phyloP scores from a whole-genome alignment of 35 echinoderm and acorn worm species.

The Apostichopus parvimensis region DNA sequence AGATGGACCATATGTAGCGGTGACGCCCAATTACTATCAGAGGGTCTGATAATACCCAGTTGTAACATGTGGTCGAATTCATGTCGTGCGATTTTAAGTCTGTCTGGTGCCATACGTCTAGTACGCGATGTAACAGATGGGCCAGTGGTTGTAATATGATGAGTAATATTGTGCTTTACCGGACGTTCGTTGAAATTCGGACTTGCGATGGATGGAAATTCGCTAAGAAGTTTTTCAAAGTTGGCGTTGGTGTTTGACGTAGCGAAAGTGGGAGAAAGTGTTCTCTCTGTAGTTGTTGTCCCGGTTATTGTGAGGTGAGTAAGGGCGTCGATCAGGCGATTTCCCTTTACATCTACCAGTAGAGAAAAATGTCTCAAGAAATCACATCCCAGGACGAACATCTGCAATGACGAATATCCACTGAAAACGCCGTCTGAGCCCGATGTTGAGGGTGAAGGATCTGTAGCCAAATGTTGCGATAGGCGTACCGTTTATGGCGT shows the following conservation, averaged over 20 bases:
- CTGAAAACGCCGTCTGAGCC: constrained; percentile 6
- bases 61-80: constrained; percentile 75
- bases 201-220: not conserved
- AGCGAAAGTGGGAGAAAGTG: not conserved
- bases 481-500: not conserved
- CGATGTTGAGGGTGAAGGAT: not conserved
- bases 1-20: constrained; percentile 60
- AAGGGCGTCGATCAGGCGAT: not conserved
- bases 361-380: constrained; percentile 16
- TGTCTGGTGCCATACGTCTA: constrained; percentile 26
- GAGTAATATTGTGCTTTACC: too few relatives aligned
- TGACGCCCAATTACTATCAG: too few relatives aligned
- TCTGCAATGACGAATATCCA: constrained; percentile 34
- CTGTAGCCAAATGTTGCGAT: constrained; percentile 5
- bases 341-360: not conserved
- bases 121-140: not conserved
- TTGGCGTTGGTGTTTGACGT: not conserved
- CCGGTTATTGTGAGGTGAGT: not conserved
- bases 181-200: not conserved
- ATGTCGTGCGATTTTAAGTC: constrained; percentile 22
- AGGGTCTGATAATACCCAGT: constrained; percentile 6
- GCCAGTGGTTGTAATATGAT: too few relatives aligned
- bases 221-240: not conserved
- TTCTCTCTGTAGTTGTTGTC: not conserved
- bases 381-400: not conserved